Evolutionary conservation across 2,113 vertebrate genomes (phyloP), one percentile per base, ranked within the genome.

Genomic region (Paramisgurnus dabryanus): DNA sequence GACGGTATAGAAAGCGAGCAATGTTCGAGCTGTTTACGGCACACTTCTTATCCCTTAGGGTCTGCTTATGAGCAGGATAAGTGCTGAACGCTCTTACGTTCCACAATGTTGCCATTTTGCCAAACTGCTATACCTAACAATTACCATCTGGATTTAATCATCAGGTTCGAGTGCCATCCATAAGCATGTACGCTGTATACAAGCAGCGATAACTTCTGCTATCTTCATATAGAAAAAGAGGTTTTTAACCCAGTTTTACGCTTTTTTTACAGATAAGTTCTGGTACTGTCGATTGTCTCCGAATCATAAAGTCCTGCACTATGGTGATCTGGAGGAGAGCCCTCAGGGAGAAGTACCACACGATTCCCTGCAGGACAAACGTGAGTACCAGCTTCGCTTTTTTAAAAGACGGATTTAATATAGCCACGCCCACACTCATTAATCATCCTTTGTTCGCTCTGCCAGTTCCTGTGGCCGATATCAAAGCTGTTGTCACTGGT

Each of bases 231-330:
- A 22, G 22, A 22, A 22, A 22, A 22, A 22, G 22, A 22, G 22
- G 22, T 22, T 22, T 22, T 22, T 22, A 22, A 22, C 22, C 22
- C 22, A 22, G 22, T 22, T 22, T 22, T 22, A 22, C 22, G 22
- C 22, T 22, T 22, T 22, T 22, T 22, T 82, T n/a, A 11, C 90
- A 99, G 98, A 99, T 85, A 99, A 99, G 86, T 99, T 98, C 86
- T 99, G 98, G 98, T 99, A 98, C 86, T 99, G 98, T 78, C 97
- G 98, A 13, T 94, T 99, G 73, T 99, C 98, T 6, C 98, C 96
- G 5, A 99, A 99, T 89, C 98, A 99, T 94, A 99, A 99, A 90
- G 98, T 99, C 89, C 95, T 99, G 87, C 98, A 99, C 92, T 99
- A 99, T 4, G 97, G 98, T 80, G 98, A 99, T 84, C 92, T 98